Evolutionary conservation across 2,888 invertebrate species (phyloP).

Genomic region (Diploptera punctata): DNA sequence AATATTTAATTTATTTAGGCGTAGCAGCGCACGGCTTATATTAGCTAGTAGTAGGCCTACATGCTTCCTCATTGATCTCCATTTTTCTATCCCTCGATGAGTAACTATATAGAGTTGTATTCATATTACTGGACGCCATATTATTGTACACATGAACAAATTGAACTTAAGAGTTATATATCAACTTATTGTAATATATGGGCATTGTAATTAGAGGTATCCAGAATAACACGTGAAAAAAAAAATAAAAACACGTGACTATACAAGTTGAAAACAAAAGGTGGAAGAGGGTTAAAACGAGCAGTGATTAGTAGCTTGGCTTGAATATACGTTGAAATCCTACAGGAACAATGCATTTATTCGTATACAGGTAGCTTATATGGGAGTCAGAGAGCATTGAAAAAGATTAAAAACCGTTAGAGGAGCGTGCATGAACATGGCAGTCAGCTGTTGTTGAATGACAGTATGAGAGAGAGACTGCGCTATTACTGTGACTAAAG

Average conservation of each 20-base stretch:
- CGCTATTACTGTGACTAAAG: neutral
- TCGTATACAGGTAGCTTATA: conserved; percentile 12
- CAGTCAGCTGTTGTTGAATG: conserved; percentile 26
- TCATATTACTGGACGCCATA: too few species aligned
- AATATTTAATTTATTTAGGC: too few species aligned
- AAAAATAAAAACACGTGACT: neutral
- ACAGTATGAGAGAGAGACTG: neutral
- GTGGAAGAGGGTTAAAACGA: neutral
- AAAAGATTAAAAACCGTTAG: conserved; percentile 20
- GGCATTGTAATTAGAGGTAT: too few species aligned
- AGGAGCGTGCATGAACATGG: neutral
- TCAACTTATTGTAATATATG: too few species aligned
- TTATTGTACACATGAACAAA: too few species aligned
- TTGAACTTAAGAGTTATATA: too few species aligned
- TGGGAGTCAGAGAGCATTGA: neutral
- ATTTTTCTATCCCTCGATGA: too few species aligned
- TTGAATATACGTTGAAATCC: neutral
- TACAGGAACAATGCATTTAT: conserved; percentile 18
- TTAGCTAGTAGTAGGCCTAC: too few species aligned
- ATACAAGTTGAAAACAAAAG: neutral
- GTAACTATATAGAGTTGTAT: too few species aligned
- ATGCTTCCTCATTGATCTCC: too few species aligned
- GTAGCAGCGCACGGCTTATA: too few species aligned
- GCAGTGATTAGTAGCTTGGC: neutral
- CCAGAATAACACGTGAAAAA: too few species aligned